Evolutionary conservation across 2,888 invertebrate genomes (phyloP), one percentile per base, ranked within the genome.

Genomic region (Nomada fabriciana): DNA sequence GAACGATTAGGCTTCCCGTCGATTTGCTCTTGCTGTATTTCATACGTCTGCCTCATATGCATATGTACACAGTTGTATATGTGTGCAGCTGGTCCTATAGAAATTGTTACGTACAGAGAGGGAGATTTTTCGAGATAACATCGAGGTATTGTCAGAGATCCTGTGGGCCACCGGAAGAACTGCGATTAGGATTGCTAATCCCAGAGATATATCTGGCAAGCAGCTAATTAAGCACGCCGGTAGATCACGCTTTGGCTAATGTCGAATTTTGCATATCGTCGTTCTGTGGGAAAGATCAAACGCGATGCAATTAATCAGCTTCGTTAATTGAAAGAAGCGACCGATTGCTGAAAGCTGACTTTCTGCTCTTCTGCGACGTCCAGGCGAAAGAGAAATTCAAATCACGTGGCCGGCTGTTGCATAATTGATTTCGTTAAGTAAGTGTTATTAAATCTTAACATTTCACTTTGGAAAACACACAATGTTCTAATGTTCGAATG

Each of bases 261-360:
- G 84, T 84, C 84, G 80, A 84, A 84, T 80, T 84, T 84, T 76
- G 84, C 84, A 84, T 84, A 81, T 73, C 68, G 53, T 63, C 23
- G 13, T 50, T 47, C 75, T 70, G 73, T 73, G 77, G 82, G 83
- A 83, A 82, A 83, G 82, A 70, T 72, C 76, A 57, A 72, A 74
- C 71, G 77, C 47, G 29, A 57, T 69, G 59, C 42, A 29, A n/a
- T 15, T 47, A 57, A 83, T 79, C 73, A 57, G 52, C 75, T 60
- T 72, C 65, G 50, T 59, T 29, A 74, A 83, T 72, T 55, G 60
- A 80, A 60, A 79, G 65, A 71, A 71, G 25, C 15, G 29, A 60
- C 52, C 20, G 23, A 64, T 69, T 20, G 53, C 23, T 50, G 36
- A 70, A 65, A 60, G 43, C 25, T 47, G n/a, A 18, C 18, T 20